Evolutionary conservation across 2,113 vertebrate species (phyloP), one percentile per base, ranked within the genome.

Genomic region (Corvus cornix): DNA sequence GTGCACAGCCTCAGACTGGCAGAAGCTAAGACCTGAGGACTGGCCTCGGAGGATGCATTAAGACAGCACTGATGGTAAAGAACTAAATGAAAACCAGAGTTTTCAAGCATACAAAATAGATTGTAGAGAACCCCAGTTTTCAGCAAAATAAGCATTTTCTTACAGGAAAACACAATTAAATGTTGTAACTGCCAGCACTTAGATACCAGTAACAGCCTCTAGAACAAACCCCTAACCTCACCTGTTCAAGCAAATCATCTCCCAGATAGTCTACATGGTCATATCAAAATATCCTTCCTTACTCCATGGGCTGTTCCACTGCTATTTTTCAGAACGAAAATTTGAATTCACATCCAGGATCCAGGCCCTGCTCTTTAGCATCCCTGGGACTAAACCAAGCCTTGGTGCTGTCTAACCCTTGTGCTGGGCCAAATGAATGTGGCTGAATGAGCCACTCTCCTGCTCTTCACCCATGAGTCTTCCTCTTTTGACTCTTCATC

Each of bases 111-210:
- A 70, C 3, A 6, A 78, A 89, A 92, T 6, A 2, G 66, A 86
- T 7, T 52, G 44, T 23, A 91, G 28, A 94, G 48, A 56, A 78
- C 13, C 30, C 31, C n/a, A 52, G 70, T 67, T 92, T 90, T 89
- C 73, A 83, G 31, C 59, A 96, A 95, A 81, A 75, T 49, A 94
- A 83, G 76, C 60, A 66, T 92, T 96, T 97, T 72, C 37, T 86
- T 67, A 67, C 51, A 92, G 43, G 78, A 87, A 93, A 96, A 95
- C 7, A 19, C 55, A 88, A 90, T 55, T 90, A 67, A 48, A 74
- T 55, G 19, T 35, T 86, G 3, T 66, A 88, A 95, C 77, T 74
- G 88, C 75, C 75, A 92, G 64, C 51, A 69, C n/a, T 88, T 26
- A 88, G 35, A 90, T 31, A 96, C 51, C 53, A 74, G 18, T 48